phyloP scores from a whole-genome alignment of 2,888 invertebrate species.

The Aphidoletes aphidimyza region DNA sequence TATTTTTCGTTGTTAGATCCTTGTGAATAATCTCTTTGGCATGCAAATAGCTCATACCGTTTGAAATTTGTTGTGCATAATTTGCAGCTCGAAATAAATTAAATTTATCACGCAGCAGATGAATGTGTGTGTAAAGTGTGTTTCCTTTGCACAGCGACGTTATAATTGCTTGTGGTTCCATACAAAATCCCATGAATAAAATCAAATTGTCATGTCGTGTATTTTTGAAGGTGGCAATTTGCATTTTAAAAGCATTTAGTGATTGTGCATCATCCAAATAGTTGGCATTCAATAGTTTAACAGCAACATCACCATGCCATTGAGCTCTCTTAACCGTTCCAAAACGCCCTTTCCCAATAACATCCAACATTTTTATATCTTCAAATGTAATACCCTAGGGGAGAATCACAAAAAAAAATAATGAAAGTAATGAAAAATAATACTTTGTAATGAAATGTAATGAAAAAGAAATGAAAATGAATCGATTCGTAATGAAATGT shows the following conservation, averaged over 20 bases:
- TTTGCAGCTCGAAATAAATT: constrained; percentile 91
- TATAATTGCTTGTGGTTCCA: constrained; percentile 98
- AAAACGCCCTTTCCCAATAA: constrained; percentile 91
- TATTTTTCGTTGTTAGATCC: constrained; percentile 97
- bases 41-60: constrained; percentile 99
- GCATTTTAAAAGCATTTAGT: constrained; percentile 93
- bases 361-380: constrained; percentile 86
- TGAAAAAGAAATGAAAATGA: no score
- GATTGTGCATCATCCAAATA: constrained; percentile 72
- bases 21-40: constrained; percentile 97
- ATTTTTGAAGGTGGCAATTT: constrained; percentile 95
- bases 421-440: no score
- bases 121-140: constrained; percentile 93
- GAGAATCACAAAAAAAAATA: no score
- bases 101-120: constrained; percentile 91
- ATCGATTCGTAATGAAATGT: no score
- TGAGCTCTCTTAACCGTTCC: constrained; percentile 94
- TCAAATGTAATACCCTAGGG: constrained; percentile 98
- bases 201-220: constrained; percentile 98
- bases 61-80: constrained; percentile 91
- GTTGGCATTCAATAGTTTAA: constrained; percentile 88
- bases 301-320: constrained; percentile 98
- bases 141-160: constrained; percentile 96
- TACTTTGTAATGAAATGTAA: no score
- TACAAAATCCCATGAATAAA: constrained; percentile 98